A percentile compares a stretch with the other conserved stretches of the same genome.
phyloP scores from a whole-genome alignment of 1,140 invertebrate species.

The Zelostemma sp. region DNA sequence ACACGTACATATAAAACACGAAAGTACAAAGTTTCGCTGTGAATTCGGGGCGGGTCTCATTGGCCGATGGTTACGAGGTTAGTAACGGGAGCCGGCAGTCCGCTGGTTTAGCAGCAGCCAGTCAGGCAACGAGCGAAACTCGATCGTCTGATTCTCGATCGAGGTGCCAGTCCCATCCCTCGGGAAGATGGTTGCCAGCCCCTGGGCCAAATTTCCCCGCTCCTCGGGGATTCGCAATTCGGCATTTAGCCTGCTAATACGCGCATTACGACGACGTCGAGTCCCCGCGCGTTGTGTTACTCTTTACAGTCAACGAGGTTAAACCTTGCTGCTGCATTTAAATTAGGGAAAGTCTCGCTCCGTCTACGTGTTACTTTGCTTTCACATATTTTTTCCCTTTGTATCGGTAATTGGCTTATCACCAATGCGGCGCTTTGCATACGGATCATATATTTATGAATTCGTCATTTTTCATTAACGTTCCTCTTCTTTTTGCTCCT shows the following conservation, averaged over 20 bases:
- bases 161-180: conserved; percentile 59
- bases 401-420: conserved; percentile 33
- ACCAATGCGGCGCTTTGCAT: conserved; percentile 16
- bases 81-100: conserved; percentile 47
- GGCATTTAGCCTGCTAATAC: conserved; percentile 60
- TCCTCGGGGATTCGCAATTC: conserved; percentile 51
- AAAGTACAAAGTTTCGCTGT: conserved; percentile 18
- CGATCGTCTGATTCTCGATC: conserved; percentile 56
- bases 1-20: conserved; percentile 19
- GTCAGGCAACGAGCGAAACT: conserved; percentile 50
- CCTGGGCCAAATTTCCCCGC: conserved; percentile 49
- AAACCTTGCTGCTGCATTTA: conserved; percentile 39
- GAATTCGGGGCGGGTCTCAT: conserved; percentile 37
- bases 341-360: conserved; percentile 27
- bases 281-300: conserved; percentile 25
- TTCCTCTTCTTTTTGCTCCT: neutral
- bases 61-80: conserved; percentile 50
- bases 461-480: neutral
- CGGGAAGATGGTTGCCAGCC: conserved; percentile 55
- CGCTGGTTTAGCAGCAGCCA: conserved; percentile 42
- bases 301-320: conserved; percentile 50
- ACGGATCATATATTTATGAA: neutral
- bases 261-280: conserved; percentile 45
- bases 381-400: conserved; percentile 33
- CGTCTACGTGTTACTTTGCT: conserved; percentile 21